A percentile compares a stretch with the other conserved stretches of the same genome.
phyloP scores from a whole-genome alignment of 2,888 invertebrate species.

The Drepanosiphum platanoidis region DNA sequence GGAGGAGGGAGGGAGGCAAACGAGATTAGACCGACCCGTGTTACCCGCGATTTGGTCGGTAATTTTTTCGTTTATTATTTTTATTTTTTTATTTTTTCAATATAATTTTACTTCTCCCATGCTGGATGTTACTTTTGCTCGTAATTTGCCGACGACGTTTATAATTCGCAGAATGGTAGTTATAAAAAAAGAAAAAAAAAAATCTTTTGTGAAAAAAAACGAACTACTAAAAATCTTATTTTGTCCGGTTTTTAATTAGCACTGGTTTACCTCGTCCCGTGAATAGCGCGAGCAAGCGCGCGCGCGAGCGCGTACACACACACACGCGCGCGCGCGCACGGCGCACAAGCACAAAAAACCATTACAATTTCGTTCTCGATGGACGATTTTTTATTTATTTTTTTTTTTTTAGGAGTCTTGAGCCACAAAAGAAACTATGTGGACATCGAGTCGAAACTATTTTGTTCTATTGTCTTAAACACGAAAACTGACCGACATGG shows the following conservation, averaged over 20 bases:
- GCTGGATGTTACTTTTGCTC: slow-evolving; percentile 23
- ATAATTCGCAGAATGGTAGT: slow-evolving; percentile 52
- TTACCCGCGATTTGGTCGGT: slow-evolving; percentile 34
- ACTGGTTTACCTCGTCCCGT: slow-evolving; percentile 56
- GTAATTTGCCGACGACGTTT: slow-evolving; percentile 49
- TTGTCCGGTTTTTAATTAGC: slow-evolving; percentile 58
- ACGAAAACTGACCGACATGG: slow-evolving; percentile 17
- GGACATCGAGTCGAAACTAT: slow-evolving; percentile 25
- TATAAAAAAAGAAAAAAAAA: too few species aligned
- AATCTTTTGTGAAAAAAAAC: slow-evolving; percentile 49
- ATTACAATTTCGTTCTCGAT: slow-evolving; percentile 42
- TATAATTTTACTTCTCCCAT: slow-evolving; percentile 42
- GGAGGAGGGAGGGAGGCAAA: neutral
- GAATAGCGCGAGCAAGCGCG: slow-evolving; percentile 6
- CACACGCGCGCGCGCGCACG: too few species aligned
- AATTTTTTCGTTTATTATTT: too few species aligned
- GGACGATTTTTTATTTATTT: slow-evolving; percentile 4
- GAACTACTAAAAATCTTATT: slow-evolving; percentile 49
- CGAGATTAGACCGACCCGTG: neutral
- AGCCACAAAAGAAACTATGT: slow-evolving; percentile 44
- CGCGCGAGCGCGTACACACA: too few species aligned
- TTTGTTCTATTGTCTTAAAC: slow-evolving; percentile 51
- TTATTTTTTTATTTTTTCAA: slow-evolving; percentile 13
- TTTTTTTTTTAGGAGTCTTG: slow-evolving; percentile 33
- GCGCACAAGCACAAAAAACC: neutral